Evolutionary conservation across 2,888 invertebrate species (phyloP).

Genomic region (Iselma pallidipennis): DNA sequence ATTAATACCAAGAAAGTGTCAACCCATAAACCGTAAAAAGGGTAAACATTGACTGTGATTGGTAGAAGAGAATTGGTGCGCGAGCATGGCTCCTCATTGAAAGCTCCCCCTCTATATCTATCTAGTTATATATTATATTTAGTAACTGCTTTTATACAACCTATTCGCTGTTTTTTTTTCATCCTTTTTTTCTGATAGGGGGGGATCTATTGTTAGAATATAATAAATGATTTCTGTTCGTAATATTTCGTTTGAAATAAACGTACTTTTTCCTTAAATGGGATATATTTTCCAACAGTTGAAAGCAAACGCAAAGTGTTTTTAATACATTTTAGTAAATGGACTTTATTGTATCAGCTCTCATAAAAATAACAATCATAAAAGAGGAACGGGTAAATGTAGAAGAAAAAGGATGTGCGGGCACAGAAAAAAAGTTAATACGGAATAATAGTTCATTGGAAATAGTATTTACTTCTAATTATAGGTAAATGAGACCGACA

Average conservation of each 20-base stretch:
- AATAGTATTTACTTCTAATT: too few species aligned
- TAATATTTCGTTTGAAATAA: constrained; percentile 40
- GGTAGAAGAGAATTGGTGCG: constrained; percentile 21
- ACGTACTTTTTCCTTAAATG: constrained; percentile 38
- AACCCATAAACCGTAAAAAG: constrained; percentile 24
- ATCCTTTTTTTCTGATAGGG: background rate
- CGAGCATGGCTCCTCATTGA: constrained; percentile 18
- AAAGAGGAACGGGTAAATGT: too few species aligned
- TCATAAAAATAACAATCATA: too few species aligned
- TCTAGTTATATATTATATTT: constrained; percentile 6
- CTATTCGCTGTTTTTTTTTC: constrained; percentile 21
- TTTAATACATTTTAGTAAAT: constrained; percentile 37
- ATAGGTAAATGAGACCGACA: too few species aligned
- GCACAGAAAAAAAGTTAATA: too few species aligned
- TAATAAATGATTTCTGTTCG: constrained; percentile 48
- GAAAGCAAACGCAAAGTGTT: constrained; percentile 39
- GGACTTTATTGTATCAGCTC: constrained; percentile 28
- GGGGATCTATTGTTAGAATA: constrained; percentile 44
- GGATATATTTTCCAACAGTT: constrained; percentile 40
- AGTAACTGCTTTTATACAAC: constrained; percentile 27
- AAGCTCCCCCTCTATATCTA: constrained; percentile 20
- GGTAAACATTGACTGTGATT: constrained; percentile 26
- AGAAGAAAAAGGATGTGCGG: too few species aligned
- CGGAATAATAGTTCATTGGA: too few species aligned
- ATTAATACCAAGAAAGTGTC: constrained; percentile 17